Conservation (phyloP, 1,140 invertebrate genomes). For the Aradophagus sp. region DNA sequence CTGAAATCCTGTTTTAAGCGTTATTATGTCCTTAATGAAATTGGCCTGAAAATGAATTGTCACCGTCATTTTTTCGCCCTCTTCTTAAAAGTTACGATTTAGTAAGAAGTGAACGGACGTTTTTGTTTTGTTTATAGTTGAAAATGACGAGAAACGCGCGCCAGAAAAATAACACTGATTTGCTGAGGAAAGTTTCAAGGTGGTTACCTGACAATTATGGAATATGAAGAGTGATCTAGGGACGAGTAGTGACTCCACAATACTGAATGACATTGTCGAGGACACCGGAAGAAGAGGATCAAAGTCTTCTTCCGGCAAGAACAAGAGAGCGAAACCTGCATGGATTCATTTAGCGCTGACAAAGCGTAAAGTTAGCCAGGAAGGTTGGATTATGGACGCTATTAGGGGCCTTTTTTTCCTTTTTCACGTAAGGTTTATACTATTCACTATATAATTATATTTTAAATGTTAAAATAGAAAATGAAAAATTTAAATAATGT, state of each 20-base stretch:
- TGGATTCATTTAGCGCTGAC: constrained; percentile 54
- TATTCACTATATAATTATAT: not conserved
- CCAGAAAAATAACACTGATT: constrained; percentile 13
- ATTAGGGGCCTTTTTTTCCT: constrained; percentile 66
- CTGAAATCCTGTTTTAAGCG: no score
- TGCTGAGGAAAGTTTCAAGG: constrained; percentile 41
- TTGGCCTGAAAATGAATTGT: no score
- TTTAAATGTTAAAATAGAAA: no score
- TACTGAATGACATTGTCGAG: constrained; percentile 48
- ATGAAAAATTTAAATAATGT: no score
- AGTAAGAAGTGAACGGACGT: no score
- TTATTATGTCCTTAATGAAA: no score
- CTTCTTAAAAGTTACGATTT: no score
- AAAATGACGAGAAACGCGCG: constrained; percentile 41
- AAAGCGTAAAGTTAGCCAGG: constrained; percentile 56
- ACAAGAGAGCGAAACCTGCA: constrained; percentile 52
- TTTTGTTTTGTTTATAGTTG: constrained; percentile 31
- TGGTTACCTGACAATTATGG: constrained; percentile 44
- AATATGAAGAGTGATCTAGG: constrained; percentile 57
- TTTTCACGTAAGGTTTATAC: constrained; percentile 63
- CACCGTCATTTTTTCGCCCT: no score
- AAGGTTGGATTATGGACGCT: constrained; percentile 67
- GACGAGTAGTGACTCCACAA: constrained; percentile 34
- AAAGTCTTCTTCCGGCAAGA: constrained; percentile 47
- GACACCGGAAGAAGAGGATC: constrained; percentile 46